These are phyloP conservation scores for Drosophila bocqueti DNA, from an alignment of 1,140 invertebrate species.

Conservation along the genomic window DNA sequence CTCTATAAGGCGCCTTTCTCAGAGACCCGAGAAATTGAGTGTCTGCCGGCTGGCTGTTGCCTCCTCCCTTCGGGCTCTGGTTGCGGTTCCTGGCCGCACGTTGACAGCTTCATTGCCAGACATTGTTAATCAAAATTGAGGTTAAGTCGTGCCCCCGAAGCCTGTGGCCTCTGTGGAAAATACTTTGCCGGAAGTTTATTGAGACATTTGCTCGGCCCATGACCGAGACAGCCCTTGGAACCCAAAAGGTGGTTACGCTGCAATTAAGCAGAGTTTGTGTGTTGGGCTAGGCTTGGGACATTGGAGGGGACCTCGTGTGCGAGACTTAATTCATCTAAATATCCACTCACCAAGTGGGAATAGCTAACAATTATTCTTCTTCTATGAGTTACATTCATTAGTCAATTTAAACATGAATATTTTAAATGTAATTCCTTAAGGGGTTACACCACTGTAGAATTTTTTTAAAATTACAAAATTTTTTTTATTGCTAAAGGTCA, in stretches of 20 bases:
- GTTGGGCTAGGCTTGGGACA: constrained; percentile 46
- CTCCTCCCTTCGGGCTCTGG: background rate
- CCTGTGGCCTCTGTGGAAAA: constrained; percentile 19
- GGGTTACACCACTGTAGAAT: too few relatives aligned
- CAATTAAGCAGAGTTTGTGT: constrained; percentile 70
- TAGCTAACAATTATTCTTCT: background rate
- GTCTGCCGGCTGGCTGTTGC: background rate
- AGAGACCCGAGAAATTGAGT: constrained; percentile 8
- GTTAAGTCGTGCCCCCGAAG: constrained; percentile 71
- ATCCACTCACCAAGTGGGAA: background rate
- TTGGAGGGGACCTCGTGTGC: background rate
- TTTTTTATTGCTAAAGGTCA: too few relatives aligned
- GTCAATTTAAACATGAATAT: background rate
- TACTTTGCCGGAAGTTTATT: constrained; percentile 66
- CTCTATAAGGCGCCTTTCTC: background rate
- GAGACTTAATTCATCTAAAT: background rate
- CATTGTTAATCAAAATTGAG: constrained; percentile 83
- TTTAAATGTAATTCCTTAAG: background rate
- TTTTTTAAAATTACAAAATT: too few relatives aligned
- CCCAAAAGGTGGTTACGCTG: constrained; percentile 37
- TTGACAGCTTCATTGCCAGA: constrained; percentile 80
- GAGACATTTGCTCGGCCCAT: constrained; percentile 69
- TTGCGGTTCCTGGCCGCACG: constrained; percentile 49
- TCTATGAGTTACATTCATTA: background rate
- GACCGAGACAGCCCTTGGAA: constrained; percentile 8